Base-by-base conservation (phyloP, 2,113 vertebrate genomes). In the Crotalus viridis region DNA sequence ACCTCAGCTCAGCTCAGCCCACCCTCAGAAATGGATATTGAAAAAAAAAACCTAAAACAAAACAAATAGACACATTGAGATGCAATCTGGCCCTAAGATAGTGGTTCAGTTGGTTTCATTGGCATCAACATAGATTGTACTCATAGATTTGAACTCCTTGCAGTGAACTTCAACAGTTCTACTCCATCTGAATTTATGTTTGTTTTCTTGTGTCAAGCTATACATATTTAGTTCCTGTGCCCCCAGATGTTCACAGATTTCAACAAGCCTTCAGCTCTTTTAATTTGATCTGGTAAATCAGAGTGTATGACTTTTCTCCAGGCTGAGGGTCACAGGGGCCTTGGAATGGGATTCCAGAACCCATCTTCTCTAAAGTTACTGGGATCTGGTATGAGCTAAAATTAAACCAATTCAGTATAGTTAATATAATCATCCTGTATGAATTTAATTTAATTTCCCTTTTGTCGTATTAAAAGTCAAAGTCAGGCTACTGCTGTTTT, bases 121-220 rank as follows among this genome's bases (percentile, higher is more conserved):
- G 39, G 51, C 33, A 22, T 81, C 24, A n/a, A 81, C 54, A 74
- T 91, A 48, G 61, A 91, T 39, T 51, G 28, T 10, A 28, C 64
- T 39, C 86, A 89, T 89, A 85, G 26, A 89, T 39, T 91, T 51
- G 13, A 39, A 24, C 81, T 89, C 64, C 86, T 55, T 43, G 24
- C 86, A 91, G 61, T 52, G 93, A 91, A 88, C 54, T 48, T 88
- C 87, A 39, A 57, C 61, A 85, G 21, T 88, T 88, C 43, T 52
- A 33, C 55, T 85, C 90, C 54, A 59, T 74, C 64, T 91, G 54
- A 89, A 89, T 85, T 85, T 24, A 88, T 15, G n/a, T 33, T 89
- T 59, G 43, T 89, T 48, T 88, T 91, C 46, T 28, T 93, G 87
- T 89, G 28, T 59, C 21, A 59, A 33, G 61, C 13, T n/a, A 10